Evolutionary conservation across 2,113 vertebrate species (phyloP).

Genomic region (Cathartes aura): DNA sequence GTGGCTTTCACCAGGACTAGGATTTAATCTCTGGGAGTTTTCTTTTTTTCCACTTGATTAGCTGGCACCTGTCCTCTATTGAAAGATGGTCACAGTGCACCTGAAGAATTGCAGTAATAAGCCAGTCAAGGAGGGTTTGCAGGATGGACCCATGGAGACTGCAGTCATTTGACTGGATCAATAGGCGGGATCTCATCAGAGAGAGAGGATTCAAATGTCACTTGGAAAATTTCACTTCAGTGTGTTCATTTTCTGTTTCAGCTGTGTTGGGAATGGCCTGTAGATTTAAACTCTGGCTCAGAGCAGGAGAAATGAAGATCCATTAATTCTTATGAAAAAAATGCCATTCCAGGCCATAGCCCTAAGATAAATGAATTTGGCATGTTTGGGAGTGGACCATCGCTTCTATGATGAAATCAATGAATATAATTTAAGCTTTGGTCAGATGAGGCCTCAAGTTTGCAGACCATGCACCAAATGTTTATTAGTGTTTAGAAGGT

Average conservation of each 20-base stretch:
- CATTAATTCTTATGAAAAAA: slow-evolving; percentile 13
- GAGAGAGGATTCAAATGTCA: slow-evolving; percentile 25
- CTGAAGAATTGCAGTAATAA: slow-evolving; percentile 23
- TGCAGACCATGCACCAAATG: background rate
- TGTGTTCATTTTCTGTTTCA: slow-evolving; percentile 46
- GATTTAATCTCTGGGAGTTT: background rate
- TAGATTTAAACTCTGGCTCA: slow-evolving; percentile 24
- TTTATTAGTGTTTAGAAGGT: background rate
- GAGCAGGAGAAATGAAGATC: background rate
- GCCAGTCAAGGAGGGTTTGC: background rate
- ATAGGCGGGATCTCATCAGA: slow-evolving; percentile 29
- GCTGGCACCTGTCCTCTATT: background rate
- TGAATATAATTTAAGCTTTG: slow-evolving; percentile 12
- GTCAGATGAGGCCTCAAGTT: slow-evolving; percentile 22
- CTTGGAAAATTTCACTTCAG: slow-evolving; percentile 1
- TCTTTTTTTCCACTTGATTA: background rate
- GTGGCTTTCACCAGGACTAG: background rate
- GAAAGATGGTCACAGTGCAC: background rate
- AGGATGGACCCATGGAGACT: background rate
- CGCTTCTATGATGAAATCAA: slow-evolving; percentile 5
- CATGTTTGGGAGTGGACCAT: background rate
- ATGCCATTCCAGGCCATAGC: background rate
- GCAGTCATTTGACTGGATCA: slow-evolving; percentile 22
- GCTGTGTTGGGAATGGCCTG: background rate
- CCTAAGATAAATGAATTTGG: slow-evolving; percentile 12